These are phyloP conservation scores for Meloe dianella DNA, from an alignment of 2,888 invertebrate genomes.

Conservation along the genomic window DNA sequence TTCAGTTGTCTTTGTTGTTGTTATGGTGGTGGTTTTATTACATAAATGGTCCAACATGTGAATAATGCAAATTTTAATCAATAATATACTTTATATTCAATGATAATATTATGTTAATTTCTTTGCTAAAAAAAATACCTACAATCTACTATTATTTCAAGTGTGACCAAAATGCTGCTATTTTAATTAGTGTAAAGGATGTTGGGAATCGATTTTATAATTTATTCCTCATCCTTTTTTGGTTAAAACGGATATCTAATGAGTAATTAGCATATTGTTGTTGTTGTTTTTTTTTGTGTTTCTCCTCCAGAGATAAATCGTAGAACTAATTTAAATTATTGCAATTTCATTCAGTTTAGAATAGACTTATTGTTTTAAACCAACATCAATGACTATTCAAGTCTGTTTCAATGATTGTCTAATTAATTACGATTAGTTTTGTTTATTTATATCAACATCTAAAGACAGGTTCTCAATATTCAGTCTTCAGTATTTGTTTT, in stretches of 20 bases:
- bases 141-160: neutral
- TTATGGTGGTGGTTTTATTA: neutral
- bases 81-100: neutral
- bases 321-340: slow-evolving; percentile 4
- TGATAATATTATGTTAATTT: neutral
- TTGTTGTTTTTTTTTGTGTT: neutral
- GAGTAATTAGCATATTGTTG: neutral
- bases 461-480: too few relatives aligned
- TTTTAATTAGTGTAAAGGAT: neutral
- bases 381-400: slow-evolving; percentile 1
- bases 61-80: neutral
- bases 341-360: neutral
- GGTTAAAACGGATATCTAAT: neutral
- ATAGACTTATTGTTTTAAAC: neutral
- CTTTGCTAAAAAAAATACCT: neutral
- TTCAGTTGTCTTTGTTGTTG: neutral
- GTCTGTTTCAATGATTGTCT: neutral
- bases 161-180: neutral
- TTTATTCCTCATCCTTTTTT: neutral
- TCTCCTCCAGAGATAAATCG: neutral
- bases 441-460: too few relatives aligned
- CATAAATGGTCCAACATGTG: neutral
- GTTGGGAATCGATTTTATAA: neutral
- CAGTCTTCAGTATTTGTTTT: too few relatives aligned
- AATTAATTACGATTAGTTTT: slow-evolving; percentile 1